Evolutionary conservation across 2,888 invertebrate genomes (phyloP), one percentile per base, ranked within the genome.

Genomic region (Chelonus formosanus): DNA sequence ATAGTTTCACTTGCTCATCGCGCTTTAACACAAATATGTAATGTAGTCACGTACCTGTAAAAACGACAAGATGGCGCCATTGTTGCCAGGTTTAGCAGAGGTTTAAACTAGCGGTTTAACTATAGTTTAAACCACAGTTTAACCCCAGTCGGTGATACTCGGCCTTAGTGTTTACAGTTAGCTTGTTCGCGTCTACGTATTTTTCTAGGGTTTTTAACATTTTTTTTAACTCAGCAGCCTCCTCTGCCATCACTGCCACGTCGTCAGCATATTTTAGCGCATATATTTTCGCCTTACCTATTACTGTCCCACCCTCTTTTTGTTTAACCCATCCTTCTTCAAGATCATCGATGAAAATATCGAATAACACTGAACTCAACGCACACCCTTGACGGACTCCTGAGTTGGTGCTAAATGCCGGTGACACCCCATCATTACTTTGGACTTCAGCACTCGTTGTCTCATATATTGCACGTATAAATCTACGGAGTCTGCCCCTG

Each of bases 241-340:
- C 35, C 5, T 66, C 66, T 4, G 63, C 61, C n/a, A 69, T 59
- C 4, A 56, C 4, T 3, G 65, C 68, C 0, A 65, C 59, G 35
- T 68, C 65, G 3, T 68, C 63, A 31, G 68, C 65, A 20, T 63
- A 69, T 47, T 66, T 69, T 36, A 67, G 50, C 2, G 63, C 63
- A 10, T 57, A 60, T 4, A 69, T 36, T 35, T 55, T 60, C 3
- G 20, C 52, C 10, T 52, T 61, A 4, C 65, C 50, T n/a, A 65
- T 60, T 3, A 60, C 55, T 10, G 50, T 48, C 6, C 50, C 48
- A n/a, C 61, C 60, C 50, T 53, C 53, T 3, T 34, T 34, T 31
- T 36, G 58, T 34, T 43, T 36, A 35, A 60, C 65, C 60, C 54
- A 60, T 3, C 34, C 60, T 3, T 47, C 55, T 3, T 60, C 60